Conservation (phyloP, 2,797 vertebrate genomes). For the Microchirus variegatus region DNA sequence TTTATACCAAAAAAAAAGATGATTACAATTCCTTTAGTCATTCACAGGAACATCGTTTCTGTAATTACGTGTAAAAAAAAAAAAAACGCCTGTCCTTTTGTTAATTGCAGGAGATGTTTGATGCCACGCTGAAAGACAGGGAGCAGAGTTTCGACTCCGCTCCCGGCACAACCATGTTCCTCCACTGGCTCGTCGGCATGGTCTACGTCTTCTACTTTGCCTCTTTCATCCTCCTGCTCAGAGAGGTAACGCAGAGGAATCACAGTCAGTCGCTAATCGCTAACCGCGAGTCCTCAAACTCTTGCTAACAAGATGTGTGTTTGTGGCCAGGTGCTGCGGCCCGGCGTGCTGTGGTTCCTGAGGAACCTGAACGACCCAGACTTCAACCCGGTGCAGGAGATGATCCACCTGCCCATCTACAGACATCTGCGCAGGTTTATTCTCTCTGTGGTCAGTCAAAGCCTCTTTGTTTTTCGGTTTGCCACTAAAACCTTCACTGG, state of each 20-base stretch:
- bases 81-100: neutral
- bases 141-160: slow-evolving; percentile 94
- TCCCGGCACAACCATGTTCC: slow-evolving; percentile 96
- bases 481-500: too few relatives aligned
- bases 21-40: too few relatives aligned
- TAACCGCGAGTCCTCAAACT: neutral
- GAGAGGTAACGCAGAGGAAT: slow-evolving; percentile 83
- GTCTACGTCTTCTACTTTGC: slow-evolving; percentile 98
- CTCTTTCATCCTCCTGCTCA: slow-evolving; percentile 93
- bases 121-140: slow-evolving; percentile 93
- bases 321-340: slow-evolving; percentile 88
- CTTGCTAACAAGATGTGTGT: neutral
- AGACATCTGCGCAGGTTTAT: slow-evolving; percentile 96
- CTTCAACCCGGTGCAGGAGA: slow-evolving; percentile 97
- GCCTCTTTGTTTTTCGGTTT: neutral
- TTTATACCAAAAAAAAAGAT: too few relatives aligned
- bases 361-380: slow-evolving; percentile 98
- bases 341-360: slow-evolving; percentile 96
- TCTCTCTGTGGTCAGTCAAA: slow-evolving; percentile 90
- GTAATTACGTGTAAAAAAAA: too few relatives aligned
- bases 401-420: slow-evolving; percentile 97
- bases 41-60: too few relatives aligned
- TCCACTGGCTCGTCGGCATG: slow-evolving; percentile 98
- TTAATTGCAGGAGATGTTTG: slow-evolving; percentile 93
- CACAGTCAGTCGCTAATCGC: neutral